These are phyloP conservation scores for Subanguina moxae DNA, from an alignment of 1,140 invertebrate species.

Conservation along the genomic window DNA sequence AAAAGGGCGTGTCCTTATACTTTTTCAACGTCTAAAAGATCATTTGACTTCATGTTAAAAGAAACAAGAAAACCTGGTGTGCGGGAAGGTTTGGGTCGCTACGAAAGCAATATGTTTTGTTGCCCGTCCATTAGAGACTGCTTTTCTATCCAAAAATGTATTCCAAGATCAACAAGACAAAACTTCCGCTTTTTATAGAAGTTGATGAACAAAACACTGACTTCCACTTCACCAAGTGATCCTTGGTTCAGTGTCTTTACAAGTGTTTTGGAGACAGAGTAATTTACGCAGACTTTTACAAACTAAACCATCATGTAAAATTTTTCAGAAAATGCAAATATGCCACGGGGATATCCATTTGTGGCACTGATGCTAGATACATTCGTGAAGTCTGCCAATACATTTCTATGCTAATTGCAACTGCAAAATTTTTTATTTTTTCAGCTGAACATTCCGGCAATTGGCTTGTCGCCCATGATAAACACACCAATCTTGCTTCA, in stretches of 20 bases:
- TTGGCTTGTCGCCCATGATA: conserved; percentile 77
- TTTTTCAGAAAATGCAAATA: conserved; percentile 66
- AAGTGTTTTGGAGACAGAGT: conserved; percentile 65
- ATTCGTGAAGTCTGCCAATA: conserved; percentile 55
- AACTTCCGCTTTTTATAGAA: conserved; percentile 55
- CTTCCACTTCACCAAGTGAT: conserved; percentile 70
- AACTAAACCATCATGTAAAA: not conserved
- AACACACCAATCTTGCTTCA: conserved; percentile 71
- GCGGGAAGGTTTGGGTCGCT: too few species aligned
- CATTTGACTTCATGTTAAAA: too few species aligned
- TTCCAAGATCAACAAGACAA: too few species aligned
- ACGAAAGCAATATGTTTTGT: too few species aligned
- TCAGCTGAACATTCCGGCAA: conserved; percentile 67
- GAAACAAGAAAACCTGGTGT: too few species aligned
- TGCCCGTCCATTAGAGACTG: too few species aligned
- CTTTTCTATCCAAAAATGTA: too few species aligned
- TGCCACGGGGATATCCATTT: conserved; percentile 65
- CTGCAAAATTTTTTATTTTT: conserved; percentile 30
- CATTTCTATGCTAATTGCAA: not conserved
- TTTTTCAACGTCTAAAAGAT: too few species aligned
- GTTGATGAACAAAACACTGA: conserved; percentile 62
- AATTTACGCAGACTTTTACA: conserved; percentile 66
- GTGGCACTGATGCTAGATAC: conserved; percentile 42
- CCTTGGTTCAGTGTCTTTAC: conserved; percentile 78
- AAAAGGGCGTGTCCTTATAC: too few species aligned